phyloP scores from a whole-genome alignment of 2,797 vertebrate species.

The Mormyrus hasselquistii region DNA sequence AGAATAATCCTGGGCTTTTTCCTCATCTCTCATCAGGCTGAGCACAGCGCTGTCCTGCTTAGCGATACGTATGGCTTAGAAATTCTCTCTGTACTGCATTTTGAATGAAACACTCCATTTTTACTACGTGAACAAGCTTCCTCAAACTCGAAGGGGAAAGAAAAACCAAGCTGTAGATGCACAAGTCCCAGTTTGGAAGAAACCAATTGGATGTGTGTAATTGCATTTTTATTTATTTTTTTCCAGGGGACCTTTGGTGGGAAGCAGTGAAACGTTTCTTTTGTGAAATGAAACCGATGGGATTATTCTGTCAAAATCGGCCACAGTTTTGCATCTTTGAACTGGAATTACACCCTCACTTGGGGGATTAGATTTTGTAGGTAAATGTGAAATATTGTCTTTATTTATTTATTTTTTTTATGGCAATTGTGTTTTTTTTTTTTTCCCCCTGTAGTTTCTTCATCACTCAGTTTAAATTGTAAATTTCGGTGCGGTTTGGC shows the following conservation, averaged over 20 bases:
- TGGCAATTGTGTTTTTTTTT: background rate
- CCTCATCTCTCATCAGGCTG: background rate
- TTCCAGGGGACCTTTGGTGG: background rate
- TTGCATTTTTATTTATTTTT: background rate
- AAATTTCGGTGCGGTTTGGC: background rate
- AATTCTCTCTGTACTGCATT: background rate
- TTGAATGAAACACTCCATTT: background rate
- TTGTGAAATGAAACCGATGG: background rate
- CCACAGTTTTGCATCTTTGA: background rate
- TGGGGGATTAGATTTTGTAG: background rate
- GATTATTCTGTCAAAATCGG: background rate
- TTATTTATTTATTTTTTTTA: background rate
- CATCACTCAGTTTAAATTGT: background rate
- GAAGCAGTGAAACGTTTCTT: background rate
- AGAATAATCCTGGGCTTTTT: background rate
- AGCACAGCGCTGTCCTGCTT: background rate
- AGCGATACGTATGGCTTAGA: background rate
- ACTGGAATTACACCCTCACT: background rate
- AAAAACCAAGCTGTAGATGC: background rate
- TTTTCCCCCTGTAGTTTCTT: background rate
- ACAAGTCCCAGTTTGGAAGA: background rate
- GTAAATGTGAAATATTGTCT: background rate
- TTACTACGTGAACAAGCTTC: background rate
- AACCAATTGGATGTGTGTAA: background rate
- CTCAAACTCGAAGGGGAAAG: background rate